These are phyloP conservation scores for Heterotis niloticus DNA, from an alignment of 2,113 vertebrate species.

Conservation along the genomic window DNA sequence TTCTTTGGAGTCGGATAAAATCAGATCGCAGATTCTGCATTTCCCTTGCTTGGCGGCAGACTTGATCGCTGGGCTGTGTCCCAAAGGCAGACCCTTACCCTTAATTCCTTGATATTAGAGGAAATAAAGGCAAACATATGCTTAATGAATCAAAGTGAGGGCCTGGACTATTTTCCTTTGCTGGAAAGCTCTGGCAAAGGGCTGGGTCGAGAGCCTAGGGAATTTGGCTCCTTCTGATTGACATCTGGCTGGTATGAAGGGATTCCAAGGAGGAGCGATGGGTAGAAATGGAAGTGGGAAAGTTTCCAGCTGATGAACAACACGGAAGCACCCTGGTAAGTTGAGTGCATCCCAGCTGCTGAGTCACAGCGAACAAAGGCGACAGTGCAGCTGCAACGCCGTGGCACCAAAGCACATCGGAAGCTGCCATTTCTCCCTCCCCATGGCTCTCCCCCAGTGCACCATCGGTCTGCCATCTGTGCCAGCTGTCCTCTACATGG, in stretches of 20 bases:
- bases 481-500: neutral
- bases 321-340: slow-evolving; percentile 2
- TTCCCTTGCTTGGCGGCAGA: neutral
- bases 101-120: neutral
- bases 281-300: slow-evolving; percentile 14
- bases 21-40: neutral
- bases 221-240: slow-evolving; percentile 22
- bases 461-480: neutral
- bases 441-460: neutral
- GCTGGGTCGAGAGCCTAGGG: neutral
- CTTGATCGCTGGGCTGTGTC: neutral
- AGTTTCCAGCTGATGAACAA: slow-evolving; percentile 18
- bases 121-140: slow-evolving; percentile 4
- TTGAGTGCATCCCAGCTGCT: slow-evolving; percentile 14
- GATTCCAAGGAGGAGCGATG: slow-evolving; percentile 15
- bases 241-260: slow-evolving; percentile 29
- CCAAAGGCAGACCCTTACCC: neutral
- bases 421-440: slow-evolving; percentile 9
- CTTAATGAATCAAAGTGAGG: slow-evolving; percentile 14
- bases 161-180: neutral
- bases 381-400: slow-evolving; percentile 10
- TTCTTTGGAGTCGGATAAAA: neutral
- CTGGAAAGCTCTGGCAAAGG: slow-evolving; percentile 1
- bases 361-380: slow-evolving; percentile 15
- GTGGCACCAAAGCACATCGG: neutral